Base-by-base conservation (phyloP, 2,888 invertebrate species). In the Ichneumoninae sp. region DNA sequence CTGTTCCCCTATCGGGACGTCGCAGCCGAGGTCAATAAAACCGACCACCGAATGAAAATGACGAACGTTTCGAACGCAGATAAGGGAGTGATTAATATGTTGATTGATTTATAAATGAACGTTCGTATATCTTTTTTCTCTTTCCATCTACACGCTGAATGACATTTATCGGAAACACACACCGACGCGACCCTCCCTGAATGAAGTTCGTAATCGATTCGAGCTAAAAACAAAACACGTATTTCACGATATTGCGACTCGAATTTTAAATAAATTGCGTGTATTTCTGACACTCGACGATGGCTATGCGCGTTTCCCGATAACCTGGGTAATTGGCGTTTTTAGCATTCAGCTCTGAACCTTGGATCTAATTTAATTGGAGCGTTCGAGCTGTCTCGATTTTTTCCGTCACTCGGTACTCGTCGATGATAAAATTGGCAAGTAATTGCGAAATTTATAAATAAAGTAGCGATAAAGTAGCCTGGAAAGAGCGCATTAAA, bases 241-340 rank as follows among this genome's bases (percentile, higher is more conserved):
- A 30, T 33, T 33, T 30, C 33, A 16, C n/a, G 26, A 33, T 30
- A 33, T 33, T 63, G 30, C 63, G 30, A 63, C 22, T 13, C 60
- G 65, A 78, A 75, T 82, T 47, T 78, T 30, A 47, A 75, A 81
- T 79, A 75, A 75, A 81, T 84, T 73, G 26, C 60, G 60, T 36
- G 74, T 19, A 7, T 60, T 13, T 36, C 47, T 54, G 74, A 57
- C 44, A 26, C 47, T 74, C 40, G 50, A 75, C 33, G 44, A 60
- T 44, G n/a, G 68, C 36, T 66, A 36, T 66, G 47, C 70, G 52
- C n/a, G 68, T 54, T n/a, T 16, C 30, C 40, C 73, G 75, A 83
- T 83, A 63, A 68, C 77, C 57, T 71, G 71, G 75, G 66, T 83
- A 80, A 80, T 76, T 60, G 50, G 22, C 10, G 19, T 52, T 66